Percentiles rank a stretch among this genome's conserved stretches.
Evolutionary conservation across 2,888 invertebrate species (phyloP).

Genomic region (Drosophila rellima): DNA sequence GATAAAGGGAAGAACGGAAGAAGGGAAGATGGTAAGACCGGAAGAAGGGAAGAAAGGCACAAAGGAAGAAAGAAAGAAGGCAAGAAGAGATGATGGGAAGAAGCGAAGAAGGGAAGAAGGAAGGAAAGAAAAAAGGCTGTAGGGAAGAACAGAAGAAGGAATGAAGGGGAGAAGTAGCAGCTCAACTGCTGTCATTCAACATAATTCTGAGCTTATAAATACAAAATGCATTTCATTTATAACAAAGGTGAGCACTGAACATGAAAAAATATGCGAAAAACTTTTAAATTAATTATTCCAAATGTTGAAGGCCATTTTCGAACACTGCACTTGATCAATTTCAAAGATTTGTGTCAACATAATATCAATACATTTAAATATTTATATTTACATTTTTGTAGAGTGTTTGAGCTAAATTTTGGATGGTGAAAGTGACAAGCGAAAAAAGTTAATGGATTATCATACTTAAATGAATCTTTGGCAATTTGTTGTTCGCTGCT

Average conservation of each 20-base stretch:
- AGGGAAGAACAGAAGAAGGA: too few relatives aligned
- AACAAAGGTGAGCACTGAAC: background rate
- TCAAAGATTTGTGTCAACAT: background rate
- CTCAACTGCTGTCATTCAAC: background rate
- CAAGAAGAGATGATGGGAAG: too few relatives aligned
- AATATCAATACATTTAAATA: background rate
- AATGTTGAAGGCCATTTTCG: background rate
- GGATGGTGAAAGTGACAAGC: too few relatives aligned
- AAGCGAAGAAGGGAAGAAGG: too few relatives aligned
- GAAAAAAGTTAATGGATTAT: too few relatives aligned
- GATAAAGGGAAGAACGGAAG: too few relatives aligned
- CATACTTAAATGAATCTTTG: background rate
- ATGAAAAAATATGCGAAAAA: background rate
- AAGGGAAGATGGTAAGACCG: too few relatives aligned
- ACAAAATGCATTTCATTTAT: background rate
- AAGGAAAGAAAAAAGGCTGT: too few relatives aligned
- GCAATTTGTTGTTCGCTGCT: background rate
- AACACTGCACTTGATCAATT: background rate
- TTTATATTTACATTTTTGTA: too few relatives aligned
- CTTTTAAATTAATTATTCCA: background rate
- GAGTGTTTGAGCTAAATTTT: too few relatives aligned
- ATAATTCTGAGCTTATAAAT: constrained; percentile 4
- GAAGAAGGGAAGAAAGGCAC: too few relatives aligned
- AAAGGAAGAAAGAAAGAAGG: too few relatives aligned
- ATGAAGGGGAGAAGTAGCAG: background rate